Base-by-base conservation (phyloP, 1,140 invertebrate genomes). In the Drosophila pandora region DNA sequence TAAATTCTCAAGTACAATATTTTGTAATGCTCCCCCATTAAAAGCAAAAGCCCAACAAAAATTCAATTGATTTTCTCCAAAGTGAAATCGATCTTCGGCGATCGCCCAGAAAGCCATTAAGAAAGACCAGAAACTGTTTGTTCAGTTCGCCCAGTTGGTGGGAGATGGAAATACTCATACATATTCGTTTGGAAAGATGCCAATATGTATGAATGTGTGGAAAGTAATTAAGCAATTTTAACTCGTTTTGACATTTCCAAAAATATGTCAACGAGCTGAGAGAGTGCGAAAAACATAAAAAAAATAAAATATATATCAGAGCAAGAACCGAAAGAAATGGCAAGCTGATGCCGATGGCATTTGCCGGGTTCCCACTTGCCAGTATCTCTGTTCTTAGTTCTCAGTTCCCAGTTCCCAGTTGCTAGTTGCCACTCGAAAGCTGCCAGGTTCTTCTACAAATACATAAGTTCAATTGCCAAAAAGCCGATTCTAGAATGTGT, bases 191-290 rank as follows among this genome's bases (percentile, higher is more conserved):
- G 82, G 82, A 57, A 8, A 13, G 3, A 8, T 45, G 82, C 82
- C 82, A 87, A 87, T 45, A 53, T 49, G 28, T 59, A 39, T 64
- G 61, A 13, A 21, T 49, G 45, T 68, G 53, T 69, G 65, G 78
- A 88, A 82, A 88, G 84, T 87, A 87, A 88, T 88, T 88, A 83
- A 87, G 83, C 83, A 76, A 76, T 87, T 76, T 60, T 41, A 87
- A 76, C 53, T 63, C 63, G 63, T 88, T 87, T 87, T 88, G 84
- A 87, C 83, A 87, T 83, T 89, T 87, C 83, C 79, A 83, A 87
- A 87, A 87, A 87, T 87, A 87, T 87, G 83, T 83, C 84, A 87
- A 79, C 75, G 74, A 76, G 59, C 47, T 39, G 59, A 49, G 68
- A 70, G 82, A 62, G 82, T 81, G 74, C 58, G 55, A 75, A 78